Percentiles rank a stretch among this genome's conserved stretches.
phyloP scores from a whole-genome alignment of 2,888 invertebrate species.

The Ceraclea dissimilis region DNA sequence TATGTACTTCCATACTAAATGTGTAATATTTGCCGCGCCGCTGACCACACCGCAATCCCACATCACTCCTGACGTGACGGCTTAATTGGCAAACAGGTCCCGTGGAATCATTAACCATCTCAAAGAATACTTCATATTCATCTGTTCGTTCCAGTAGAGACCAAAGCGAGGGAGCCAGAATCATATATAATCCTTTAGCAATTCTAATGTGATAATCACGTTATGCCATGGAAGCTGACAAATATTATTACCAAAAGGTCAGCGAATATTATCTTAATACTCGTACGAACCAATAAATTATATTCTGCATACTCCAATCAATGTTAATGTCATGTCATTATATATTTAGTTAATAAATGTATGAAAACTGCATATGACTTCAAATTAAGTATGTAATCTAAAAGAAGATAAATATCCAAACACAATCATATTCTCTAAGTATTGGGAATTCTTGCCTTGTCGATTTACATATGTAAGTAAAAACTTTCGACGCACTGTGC shows the following conservation, averaged over 20 bases:
- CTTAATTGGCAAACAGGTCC: constrained; percentile 2
- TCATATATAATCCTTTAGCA: not conserved
- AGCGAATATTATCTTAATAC: not conserved
- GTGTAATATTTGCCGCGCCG: constrained; percentile 2
- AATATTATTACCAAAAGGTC: not conserved
- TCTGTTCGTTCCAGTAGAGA: not conserved
- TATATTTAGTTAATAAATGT: no score
- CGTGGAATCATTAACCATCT: constrained; percentile 1
- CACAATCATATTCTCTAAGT: no score
- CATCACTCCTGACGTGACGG: constrained; percentile 1
- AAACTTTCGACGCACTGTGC: no score
- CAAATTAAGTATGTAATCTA: no score
- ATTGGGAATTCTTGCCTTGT: no score
- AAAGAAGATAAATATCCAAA: no score
- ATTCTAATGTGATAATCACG: not conserved
- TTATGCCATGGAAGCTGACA: not conserved
- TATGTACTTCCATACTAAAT: not conserved
- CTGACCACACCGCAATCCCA: constrained; percentile 2
- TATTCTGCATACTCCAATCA: not conserved
- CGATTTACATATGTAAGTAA: no score
- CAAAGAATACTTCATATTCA: not conserved
- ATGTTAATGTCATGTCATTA: no score
- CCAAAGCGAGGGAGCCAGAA: not conserved
- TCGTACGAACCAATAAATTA: not conserved
- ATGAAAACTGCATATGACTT: no score